Percentiles rank a stretch among this genome's conserved stretches.
These are phyloP conservation scores for Drosophila mercatorum DNA, from an alignment of 2,888 invertebrate genomes.

Conservation along the genomic window DNA sequence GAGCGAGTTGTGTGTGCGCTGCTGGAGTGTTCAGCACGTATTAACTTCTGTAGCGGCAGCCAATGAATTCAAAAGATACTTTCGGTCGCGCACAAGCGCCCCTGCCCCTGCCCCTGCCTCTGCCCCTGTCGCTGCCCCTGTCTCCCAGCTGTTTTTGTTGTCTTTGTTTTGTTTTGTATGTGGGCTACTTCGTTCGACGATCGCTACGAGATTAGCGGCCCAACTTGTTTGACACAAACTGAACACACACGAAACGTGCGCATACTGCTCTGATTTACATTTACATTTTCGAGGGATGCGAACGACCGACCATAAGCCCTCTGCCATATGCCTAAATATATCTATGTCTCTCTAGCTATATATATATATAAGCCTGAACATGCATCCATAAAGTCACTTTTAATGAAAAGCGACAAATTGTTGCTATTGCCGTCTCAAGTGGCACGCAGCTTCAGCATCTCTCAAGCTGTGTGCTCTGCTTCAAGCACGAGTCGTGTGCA, in stretches of 20 bases:
- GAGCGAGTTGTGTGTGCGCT: conserved; percentile 70
- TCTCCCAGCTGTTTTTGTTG: conserved; percentile 1
- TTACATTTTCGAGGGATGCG: conserved; percentile 40
- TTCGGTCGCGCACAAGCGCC: conserved; percentile 62
- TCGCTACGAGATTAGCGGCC: conserved; percentile 60
- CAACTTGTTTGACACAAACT: conserved; percentile 74
- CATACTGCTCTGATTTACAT: conserved; percentile 51
- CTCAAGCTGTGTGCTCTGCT: conserved; percentile 12
- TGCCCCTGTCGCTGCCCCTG: not conserved
- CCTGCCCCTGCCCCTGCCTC: not conserved
- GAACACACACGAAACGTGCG: conserved; percentile 35
- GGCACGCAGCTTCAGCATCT: conserved; percentile 21
- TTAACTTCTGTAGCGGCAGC: conserved; percentile 78
- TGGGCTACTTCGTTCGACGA: conserved; percentile 63
- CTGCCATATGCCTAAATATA: not conserved
- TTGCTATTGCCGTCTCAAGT: conserved; percentile 68
- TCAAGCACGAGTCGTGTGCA: conserved; percentile 40
- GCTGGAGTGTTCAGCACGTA: conserved; percentile 81
- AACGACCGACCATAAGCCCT: not conserved
- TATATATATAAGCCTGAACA: not conserved
- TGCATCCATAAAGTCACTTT: conserved; percentile 11
- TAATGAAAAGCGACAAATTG: conserved; percentile 66
- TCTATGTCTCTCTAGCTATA: not conserved
- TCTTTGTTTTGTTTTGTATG: conserved; percentile 47
- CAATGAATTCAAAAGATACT: conserved; percentile 73